Base-by-base conservation (phyloP, 1,140 invertebrate genomes). In the Sitobion miscanthi region DNA sequence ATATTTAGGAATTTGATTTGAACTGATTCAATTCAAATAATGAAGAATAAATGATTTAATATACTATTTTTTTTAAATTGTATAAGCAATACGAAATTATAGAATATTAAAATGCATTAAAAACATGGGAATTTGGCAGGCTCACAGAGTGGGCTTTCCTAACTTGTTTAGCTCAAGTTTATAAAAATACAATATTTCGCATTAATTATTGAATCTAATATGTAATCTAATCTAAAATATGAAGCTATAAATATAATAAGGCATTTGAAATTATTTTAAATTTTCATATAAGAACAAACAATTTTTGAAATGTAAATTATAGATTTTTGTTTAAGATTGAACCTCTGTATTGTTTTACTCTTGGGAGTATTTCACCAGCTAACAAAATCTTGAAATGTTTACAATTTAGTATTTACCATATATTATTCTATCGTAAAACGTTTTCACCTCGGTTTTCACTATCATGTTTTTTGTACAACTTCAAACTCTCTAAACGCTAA, bases 291-390 rank as follows among this genome's bases (percentile, higher is more conserved):
- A 17, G 11, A 4, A n/a, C 30, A 17, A 14, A 35, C 8, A n/a
- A 0, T 77, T 77, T 77, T 77, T 21, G 47, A 49, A 52, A 20
- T 49, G 30, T 11, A n/a, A 88, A 30, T 88, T 88, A 30, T 52
- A 17, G 30, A 49, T 49, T 88, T 87, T 88, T 49, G 23, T 85
- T 42, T 14, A 30, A 42, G 42, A 47, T 45, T 69, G 5, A 17
- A 86, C 23, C 83, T 47, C 3, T 17, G n/a, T 85, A 49, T 87
- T n/a, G 86, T 87, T 87, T 87, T 49, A 49, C 86, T 87, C 86
- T 87, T 49, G 86, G 86, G 86, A 49, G 86, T 49, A 52, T 87
- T 87, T 87, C 52, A 87, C 42, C n/a, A 49, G 85, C 25, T 17
- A 30, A 42, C 38, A 49, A 87, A 49, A 49, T 49, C 85, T 49